Evolutionary conservation across 2,113 vertebrate genomes (phyloP), one percentile per base, ranked within the genome.

Genomic region (Ursus arctos): DNA sequence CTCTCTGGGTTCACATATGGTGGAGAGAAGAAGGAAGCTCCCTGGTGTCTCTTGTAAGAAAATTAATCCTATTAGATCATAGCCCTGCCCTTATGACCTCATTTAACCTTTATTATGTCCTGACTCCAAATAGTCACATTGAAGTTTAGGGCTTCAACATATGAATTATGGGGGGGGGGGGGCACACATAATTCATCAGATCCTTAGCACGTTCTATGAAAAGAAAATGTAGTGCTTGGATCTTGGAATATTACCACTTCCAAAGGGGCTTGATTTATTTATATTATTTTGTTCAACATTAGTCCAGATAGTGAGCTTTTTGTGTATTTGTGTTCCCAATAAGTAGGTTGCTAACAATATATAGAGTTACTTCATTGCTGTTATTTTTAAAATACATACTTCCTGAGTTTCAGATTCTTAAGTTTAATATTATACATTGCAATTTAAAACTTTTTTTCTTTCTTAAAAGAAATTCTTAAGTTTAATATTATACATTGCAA

Each of bases 301-400:
- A 76, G 18, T 92, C 21, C 1, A 71, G 57, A 69, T 0, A 21
- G 2, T 93, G 11, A 76, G 1, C 4, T 93, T 79, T 93, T 55
- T 31, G 22, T 47, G 19, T 59, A 83, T 43, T 53, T 47, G 6
- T 36, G 4, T 61, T 86, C 36, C 53, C 26, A 40, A 6, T 72
- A 86, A 83, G 3, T 83, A 87, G 51, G 40, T 91, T 86, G 21
- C 4, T 94, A 7, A 67, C 12, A 24, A 67, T 43, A 43, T 72
- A 13, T 76, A 13, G 40, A 36, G 3, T 90, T 40, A 5, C 24
- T 53, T 61, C 7, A 69, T 85, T 65, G 24, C 24, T 84, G 0
- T 69, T 80, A 79, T 83, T 93, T 72, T 80, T 67, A 3, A 93
- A 96, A 91, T 61, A 40, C 19, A 6, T 55, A 77, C 67, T 92